Evolutionary conservation across 2,113 vertebrate species (phyloP), one percentile per base, ranked within the genome.

Genomic region (Malaclemys terrapin): DNA sequence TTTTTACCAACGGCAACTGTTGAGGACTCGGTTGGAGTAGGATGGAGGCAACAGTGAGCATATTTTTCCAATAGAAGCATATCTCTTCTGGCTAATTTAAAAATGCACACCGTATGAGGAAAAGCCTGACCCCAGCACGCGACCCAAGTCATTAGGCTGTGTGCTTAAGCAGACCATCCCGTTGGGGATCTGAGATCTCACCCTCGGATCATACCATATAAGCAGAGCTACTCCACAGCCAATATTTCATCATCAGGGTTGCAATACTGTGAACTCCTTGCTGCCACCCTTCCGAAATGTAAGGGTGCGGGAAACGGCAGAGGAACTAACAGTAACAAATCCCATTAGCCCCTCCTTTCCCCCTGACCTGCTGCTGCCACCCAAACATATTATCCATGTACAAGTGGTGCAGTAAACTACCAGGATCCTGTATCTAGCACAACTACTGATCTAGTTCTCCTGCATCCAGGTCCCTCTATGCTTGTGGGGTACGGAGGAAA

Each of bases 1-100:
- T 97, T 97, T 94, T 96, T 94, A 96, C 96, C 96, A 97, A 96
- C 96, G 95, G 88, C 94, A 96, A 96, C 84, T 95, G 96, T 95
- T 94, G 93, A 16, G 84, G 95, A 95, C 93, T 96, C 94, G 94
- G 89, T 95, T 87, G 81, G 90, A 97, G 96, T 96, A 97, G 94
- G 96, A 97, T 93, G 90, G 80, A 97, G 95, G 96, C 4, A 38
- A 72, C n/a, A 38, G 95, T 42, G 96, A 95, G 89, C 85, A 76
- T 59, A 89, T 80, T 95, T 95, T 69, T 97, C 87, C 84, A 89
- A 79, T 89, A 87, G 95, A 95, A 96, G 94, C 94, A 93, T 45
- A 85, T 88, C 65, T 88, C 81, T 79, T 85, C 94, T 93, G 96
- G 96, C 85, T 94, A 96, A 96, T 89, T 89, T 90, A 93, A 95